Percentiles rank a stretch among this genome's conserved stretches.
These are phyloP conservation scores for Tetraneura akinire DNA, from an alignment of 1,140 invertebrate genomes.

Conservation along the genomic window DNA sequence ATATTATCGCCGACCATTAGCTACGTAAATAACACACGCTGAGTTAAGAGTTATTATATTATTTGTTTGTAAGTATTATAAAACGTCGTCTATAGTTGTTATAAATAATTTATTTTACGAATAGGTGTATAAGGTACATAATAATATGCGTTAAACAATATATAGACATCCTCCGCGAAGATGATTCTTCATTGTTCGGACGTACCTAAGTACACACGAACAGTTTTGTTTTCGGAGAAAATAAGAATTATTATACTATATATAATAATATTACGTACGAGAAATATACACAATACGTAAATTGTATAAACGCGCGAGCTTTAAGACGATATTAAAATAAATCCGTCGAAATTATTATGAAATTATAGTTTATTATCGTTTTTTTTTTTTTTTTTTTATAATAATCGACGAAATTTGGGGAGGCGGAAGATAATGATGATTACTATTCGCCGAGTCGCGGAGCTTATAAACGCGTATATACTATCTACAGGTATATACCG, in stretches of 20 bases:
- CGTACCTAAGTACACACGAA: background rate
- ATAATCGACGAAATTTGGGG: no score
- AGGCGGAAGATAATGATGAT: conserved; percentile 6
- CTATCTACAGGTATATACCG: background rate
- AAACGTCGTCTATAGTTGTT: background rate
- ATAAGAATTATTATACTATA: no score
- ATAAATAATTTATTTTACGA: conserved; percentile 10
- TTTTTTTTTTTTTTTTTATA: no score
- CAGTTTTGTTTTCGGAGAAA: background rate
- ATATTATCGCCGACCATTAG: background rate
- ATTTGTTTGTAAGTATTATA: no score
- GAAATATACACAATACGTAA: background rate
- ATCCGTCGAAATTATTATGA: conserved; percentile 23
- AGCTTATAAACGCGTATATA: background rate
- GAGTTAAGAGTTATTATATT: conserved; percentile 7
- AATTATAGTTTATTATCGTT: conserved; percentile 2
- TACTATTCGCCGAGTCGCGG: background rate
- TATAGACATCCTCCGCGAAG: background rate
- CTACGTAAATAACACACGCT: conserved; percentile 36
- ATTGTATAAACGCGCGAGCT: background rate
- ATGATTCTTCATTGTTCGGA: background rate
- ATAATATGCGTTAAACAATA: background rate
- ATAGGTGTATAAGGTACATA: background rate
- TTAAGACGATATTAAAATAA: background rate
- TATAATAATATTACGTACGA: no score